Evolutionary conservation across 2,797 vertebrate species (phyloP), one percentile per base, ranked within the genome.

Genomic region (Astyanax mexicanus): DNA sequence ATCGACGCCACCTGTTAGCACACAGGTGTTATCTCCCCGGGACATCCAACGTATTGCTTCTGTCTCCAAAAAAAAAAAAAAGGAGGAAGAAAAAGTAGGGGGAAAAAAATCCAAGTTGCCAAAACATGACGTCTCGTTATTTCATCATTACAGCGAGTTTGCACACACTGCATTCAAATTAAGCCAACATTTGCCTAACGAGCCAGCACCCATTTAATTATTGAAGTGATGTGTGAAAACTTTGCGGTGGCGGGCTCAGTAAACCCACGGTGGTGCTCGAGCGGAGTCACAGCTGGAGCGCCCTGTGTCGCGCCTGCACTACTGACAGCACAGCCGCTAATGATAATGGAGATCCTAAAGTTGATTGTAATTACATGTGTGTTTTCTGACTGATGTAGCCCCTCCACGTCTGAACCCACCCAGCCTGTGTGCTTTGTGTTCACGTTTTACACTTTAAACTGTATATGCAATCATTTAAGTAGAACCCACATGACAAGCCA

Each of bases 311-410:
- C 35, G 51, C 67, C 19, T 37, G 54, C 17, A 51, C 38, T 32
- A 21, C 38, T 40, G 44, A 72, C 51, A 64, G 12, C 6, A 49
- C 47, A 54, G 70, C 19, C 44, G 3, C 65, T 81, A 79, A 85
- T 81, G 77, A 82, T 79, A 79, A 85, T 80, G 68, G 42, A 79
- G 73, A 80, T 61, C 35, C 55, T 82, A 81, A 83, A 32, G 67
- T 38, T 83, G 77, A 85, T 85, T 84, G 64, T 79, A 84, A 84
- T 85, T 77, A 71, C 74, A 78, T 74, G 68, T 77, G 79, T 77
- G 54, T 70, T 75, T 74, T 74, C 61, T 55, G 42, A 64, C 54
- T 66, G 54, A 74, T 74, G 19, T 66, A 65, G 62, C n/a, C 29
- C 54, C 57, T 17, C 19, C 52, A 12, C 25, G 52, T 5, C 29